Evolutionary conservation across 1,140 invertebrate genomes (phyloP).

Genomic region (Medauroidea extradentata): DNA sequence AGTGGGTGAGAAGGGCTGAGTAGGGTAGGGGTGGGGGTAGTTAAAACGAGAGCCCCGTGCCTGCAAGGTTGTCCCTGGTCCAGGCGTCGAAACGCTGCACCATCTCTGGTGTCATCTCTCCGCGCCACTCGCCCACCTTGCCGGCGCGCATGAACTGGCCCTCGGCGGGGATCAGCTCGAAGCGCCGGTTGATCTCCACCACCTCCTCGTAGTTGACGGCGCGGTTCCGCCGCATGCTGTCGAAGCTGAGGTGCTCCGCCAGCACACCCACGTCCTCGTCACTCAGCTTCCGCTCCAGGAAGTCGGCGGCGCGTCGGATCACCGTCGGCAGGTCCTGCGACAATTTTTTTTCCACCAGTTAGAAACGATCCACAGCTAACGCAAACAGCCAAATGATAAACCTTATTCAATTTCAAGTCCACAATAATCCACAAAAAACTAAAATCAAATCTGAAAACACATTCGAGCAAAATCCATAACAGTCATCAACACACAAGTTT

Average conservation of each 20-base stretch:
- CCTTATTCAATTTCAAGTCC: too few relatives aligned
- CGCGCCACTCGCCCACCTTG: constrained; percentile 55
- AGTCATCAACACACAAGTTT: too few relatives aligned
- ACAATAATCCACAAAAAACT: too few relatives aligned
- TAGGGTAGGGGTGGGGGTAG: too few relatives aligned
- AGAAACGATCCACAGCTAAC: too few relatives aligned
- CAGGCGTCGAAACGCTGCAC: constrained; percentile 53
- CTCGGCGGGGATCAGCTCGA: constrained; percentile 40
- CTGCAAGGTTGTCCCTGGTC: constrained; percentile 46
- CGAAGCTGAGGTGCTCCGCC: constrained; percentile 22
- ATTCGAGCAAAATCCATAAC: too few relatives aligned
- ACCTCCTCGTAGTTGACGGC: constrained; percentile 60
- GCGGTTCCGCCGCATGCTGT: constrained; percentile 49
- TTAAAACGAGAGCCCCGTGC: constrained; percentile 26
- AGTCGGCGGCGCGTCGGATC: constrained; percentile 11
- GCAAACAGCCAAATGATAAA: too few relatives aligned
- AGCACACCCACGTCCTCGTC: constrained; percentile 3
- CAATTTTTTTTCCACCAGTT: too few relatives aligned
- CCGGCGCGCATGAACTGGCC: constrained; percentile 59
- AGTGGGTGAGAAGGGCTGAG: too few relatives aligned
- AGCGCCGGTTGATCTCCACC: constrained; percentile 42
- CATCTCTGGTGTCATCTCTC: constrained; percentile 50
- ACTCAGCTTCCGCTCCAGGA: constrained; percentile 13
- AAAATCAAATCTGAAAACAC: too few relatives aligned
- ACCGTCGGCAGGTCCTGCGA: constrained; percentile 18